Evolutionary conservation across 2,888 invertebrate genomes (phyloP).

Genomic region (Caenorhabditis becei): DNA sequence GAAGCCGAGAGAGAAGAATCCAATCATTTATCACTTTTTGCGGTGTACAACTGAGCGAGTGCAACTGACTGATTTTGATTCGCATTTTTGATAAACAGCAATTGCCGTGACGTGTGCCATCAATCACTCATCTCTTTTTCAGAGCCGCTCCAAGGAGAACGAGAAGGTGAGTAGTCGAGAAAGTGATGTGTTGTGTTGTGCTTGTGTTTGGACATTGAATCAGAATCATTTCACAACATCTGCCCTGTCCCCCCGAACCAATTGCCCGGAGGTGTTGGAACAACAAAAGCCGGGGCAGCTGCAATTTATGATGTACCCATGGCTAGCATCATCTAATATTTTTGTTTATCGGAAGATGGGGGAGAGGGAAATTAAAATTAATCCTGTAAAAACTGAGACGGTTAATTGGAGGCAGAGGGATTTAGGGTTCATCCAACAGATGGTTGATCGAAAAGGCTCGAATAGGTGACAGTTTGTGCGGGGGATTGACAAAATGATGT

Average conservation of each 20-base stretch:
- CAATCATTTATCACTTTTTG: slow-evolving; percentile 43
- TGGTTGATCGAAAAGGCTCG: slow-evolving; percentile 63
- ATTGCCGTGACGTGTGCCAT: slow-evolving; percentile 46
- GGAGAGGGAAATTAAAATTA: slow-evolving; percentile 46
- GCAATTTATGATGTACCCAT: slow-evolving; percentile 54
- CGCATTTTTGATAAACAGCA: slow-evolving; percentile 14
- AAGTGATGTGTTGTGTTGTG: slow-evolving; percentile 37
- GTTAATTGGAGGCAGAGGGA: slow-evolving; percentile 46
- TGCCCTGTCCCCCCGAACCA: slow-evolving; percentile 23
- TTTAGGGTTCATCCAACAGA: slow-evolving; percentile 51
- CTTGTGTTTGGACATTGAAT: slow-evolving; percentile 9
- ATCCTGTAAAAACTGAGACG: slow-evolving; percentile 32
- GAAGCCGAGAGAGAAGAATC: not conserved
- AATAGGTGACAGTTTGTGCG: slow-evolving; percentile 54
- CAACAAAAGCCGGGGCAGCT: slow-evolving; percentile 56
- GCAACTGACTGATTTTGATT: not conserved
- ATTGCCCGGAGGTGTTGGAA: slow-evolving; percentile 53
- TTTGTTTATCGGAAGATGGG: slow-evolving; percentile 45
- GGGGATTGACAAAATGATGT: slow-evolving; percentile 57
- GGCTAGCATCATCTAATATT: slow-evolving; percentile 40
- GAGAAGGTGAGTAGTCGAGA: slow-evolving; percentile 57
- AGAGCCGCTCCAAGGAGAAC: slow-evolving; percentile 51
- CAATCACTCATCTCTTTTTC: slow-evolving; percentile 50
- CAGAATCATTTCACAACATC: slow-evolving; percentile 33
- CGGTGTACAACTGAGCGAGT: slow-evolving; percentile 21